These are phyloP conservation scores for Campoplex nolae DNA, from an alignment of 2,888 invertebrate species.

Conservation along the genomic window DNA sequence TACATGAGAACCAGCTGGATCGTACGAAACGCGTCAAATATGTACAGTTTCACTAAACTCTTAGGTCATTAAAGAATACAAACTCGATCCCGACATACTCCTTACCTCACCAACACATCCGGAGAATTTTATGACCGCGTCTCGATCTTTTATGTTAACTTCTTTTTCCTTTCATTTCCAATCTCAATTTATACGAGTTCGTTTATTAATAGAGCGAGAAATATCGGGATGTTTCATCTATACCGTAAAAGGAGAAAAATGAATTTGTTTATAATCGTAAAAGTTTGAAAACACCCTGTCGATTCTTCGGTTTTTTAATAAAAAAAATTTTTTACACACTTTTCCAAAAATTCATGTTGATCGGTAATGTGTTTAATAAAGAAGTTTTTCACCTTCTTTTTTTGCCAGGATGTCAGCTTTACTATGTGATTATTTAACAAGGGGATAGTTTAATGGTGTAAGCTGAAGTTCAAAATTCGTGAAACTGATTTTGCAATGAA, in stretches of 20 bases:
- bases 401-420: neutral
- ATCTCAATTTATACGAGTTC: constrained; percentile 4
- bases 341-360: neutral
- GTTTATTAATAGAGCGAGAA: neutral
- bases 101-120: neutral
- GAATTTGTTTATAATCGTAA: neutral
- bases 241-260: neutral
- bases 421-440: neutral
- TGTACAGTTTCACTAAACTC: constrained; percentile 31
- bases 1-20: constrained; percentile 37
- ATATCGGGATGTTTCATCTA: neutral
- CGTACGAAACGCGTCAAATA: constrained; percentile 39
- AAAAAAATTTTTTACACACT: neutral
- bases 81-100: constrained; percentile 8
- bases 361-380: neutral
- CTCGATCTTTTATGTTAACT: neutral
- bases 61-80: constrained; percentile 21
- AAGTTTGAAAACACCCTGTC: neutral
- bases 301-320: neutral
- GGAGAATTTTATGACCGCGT: neutral
- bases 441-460: no score
- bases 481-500: no score
- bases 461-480: no score
- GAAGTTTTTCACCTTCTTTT: neutral
- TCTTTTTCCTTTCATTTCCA: constrained; percentile 1